Percentiles rank a stretch among this genome's conserved stretches.
These are phyloP conservation scores for Aegithalos caudatus DNA, from an alignment of 2,113 vertebrate genomes.

Conservation along the genomic window DNA sequence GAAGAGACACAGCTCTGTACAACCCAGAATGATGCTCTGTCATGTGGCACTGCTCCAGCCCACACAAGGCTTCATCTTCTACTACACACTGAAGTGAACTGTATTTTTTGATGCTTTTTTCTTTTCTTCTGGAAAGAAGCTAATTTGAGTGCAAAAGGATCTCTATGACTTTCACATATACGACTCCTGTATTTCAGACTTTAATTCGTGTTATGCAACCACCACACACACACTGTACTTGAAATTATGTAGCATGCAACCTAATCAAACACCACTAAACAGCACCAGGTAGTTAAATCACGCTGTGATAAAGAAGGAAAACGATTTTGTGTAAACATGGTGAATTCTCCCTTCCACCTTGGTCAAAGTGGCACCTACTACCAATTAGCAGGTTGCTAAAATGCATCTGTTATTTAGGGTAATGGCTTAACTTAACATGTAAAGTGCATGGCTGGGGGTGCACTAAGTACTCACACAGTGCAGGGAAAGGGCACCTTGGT, in stretches of 20 bases:
- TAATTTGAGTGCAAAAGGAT: conserved; percentile 16
- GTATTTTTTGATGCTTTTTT: neutral
- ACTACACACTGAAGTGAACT: neutral
- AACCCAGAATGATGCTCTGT: neutral
- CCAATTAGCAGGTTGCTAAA: conserved; percentile 11
- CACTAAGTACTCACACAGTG: neutral
- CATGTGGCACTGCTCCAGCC: conserved; percentile 6
- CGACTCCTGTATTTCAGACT: neutral
- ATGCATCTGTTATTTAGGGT: neutral
- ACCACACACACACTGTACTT: neutral
- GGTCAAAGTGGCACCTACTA: neutral
- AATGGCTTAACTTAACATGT: neutral
- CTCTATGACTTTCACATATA: neutral
- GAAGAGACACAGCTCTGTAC: neutral
- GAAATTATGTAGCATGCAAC: conserved; percentile 11
- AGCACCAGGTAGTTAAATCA: neutral
- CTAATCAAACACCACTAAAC: conserved; percentile 6
- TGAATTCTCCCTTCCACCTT: neutral
- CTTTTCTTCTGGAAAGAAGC: conserved; percentile 5
- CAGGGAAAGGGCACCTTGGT: neutral
- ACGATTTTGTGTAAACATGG: neutral
- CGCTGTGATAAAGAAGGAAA: conserved; percentile 9
- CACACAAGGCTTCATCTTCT: conserved; percentile 3
- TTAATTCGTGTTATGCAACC: conserved; percentile 15
- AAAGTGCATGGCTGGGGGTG: neutral